Evolutionary conservation across 2,113 vertebrate genomes (phyloP).

Genomic region (Lathamus discolor): DNA sequence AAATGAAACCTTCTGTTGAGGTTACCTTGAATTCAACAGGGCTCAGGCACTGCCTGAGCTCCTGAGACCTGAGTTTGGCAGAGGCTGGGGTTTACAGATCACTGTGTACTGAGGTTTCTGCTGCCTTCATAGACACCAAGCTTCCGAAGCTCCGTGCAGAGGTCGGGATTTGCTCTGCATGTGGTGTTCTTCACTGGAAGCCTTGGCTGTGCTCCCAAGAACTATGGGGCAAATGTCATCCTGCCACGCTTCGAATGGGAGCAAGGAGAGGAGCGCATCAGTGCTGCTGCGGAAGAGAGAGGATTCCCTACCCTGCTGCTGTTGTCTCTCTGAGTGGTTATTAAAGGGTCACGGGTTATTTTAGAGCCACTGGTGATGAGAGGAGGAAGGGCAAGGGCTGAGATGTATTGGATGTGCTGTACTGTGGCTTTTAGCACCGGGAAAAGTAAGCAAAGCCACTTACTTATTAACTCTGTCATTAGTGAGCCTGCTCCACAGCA

Average conservation of each 20-base stretch:
- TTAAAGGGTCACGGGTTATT: background rate
- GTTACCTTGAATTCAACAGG: background rate
- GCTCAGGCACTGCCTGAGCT: background rate
- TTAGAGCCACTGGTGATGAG: background rate
- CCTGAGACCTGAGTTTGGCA: background rate
- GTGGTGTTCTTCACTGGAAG: background rate
- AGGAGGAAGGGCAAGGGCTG: background rate
- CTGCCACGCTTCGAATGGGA: background rate
- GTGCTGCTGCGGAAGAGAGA: background rate
- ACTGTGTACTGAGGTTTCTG: background rate
- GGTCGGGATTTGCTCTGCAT: background rate
- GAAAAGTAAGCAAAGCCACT: background rate
- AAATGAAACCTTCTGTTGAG: background rate
- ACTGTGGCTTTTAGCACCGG: background rate
- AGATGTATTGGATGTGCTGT: background rate
- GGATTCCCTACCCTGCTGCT: background rate
- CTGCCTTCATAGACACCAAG: background rate
- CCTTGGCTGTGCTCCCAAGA: background rate
- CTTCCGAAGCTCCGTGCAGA: background rate
- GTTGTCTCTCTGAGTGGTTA: background rate
- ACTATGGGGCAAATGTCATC: background rate
- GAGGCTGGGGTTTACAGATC: background rate
- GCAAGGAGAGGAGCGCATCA: background rate
- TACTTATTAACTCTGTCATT: constrained; percentile 5
- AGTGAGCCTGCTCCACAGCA: background rate